Evolutionary conservation across 2,113 vertebrate species (phyloP).

Genomic region (Choloepus hoffmanni): DNA sequence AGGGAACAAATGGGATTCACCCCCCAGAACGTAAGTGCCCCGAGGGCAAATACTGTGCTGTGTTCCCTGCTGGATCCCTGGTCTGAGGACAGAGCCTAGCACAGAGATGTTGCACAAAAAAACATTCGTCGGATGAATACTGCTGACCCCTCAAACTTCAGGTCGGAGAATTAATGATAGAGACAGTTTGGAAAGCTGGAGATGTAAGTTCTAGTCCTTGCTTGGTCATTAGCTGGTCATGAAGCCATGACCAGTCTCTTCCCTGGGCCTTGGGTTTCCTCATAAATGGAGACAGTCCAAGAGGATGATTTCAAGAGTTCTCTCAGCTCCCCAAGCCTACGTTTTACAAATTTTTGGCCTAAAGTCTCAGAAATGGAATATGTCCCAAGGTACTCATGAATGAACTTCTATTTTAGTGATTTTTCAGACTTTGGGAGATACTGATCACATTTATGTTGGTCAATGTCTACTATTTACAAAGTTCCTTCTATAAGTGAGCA

Average conservation of each 20-base stretch:
- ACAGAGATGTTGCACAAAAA: neutral
- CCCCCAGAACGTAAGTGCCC: neutral
- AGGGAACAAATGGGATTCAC: neutral
- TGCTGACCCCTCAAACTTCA: neutral
- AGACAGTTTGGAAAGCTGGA: neutral
- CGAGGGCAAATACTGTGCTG: neutral
- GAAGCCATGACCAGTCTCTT: neutral
- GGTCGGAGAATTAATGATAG: neutral
- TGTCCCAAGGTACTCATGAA: neutral
- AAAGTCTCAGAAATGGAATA: slow-evolving; percentile 44
- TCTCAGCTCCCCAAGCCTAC: neutral
- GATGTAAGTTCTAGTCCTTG: neutral
- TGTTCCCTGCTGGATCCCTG: neutral
- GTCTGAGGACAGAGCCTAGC: neutral
- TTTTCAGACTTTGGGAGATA: slow-evolving; percentile 50
- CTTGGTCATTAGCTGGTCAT: neutral
- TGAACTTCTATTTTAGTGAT: neutral
- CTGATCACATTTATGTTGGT: slow-evolving; percentile 32
- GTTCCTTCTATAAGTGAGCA: slow-evolving; percentile 7
- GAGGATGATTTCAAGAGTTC: slow-evolving; percentile 1
- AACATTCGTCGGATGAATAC: neutral
- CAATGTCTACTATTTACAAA: slow-evolving; percentile 62
- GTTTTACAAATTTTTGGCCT: slow-evolving; percentile 7
- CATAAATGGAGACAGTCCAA: neutral
- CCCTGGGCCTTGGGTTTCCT: neutral